Base-by-base conservation (phyloP, 2,888 invertebrate genomes). In the Neoitamus cyanurus region DNA sequence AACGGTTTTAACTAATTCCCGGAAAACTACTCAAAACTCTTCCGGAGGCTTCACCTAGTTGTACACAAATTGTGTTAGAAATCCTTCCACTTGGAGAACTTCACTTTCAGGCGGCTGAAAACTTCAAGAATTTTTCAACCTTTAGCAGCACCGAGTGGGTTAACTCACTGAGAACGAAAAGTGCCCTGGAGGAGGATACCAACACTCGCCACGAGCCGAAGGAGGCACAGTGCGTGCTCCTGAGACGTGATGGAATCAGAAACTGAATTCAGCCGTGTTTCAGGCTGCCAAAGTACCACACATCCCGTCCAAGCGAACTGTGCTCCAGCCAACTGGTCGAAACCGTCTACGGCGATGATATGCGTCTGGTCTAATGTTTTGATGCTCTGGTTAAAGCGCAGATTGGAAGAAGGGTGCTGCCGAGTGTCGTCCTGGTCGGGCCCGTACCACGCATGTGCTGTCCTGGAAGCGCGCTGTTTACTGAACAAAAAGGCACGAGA, bases 41-140 rank as follows among this genome's bases (percentile, higher is more conserved):
- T 20, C 13, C 31, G 36, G 20, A n/a, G 31, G 36, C 36, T 73
- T 36, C 73, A 73, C 73, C 20, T 34, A 73, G 34, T 20, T 15
- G 42, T 42, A 15, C 73, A 34, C 73, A 36, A 34, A 73, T 73
- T 73, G 31, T 73, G 73, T 73, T 73, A 73, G 34, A 73, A 73
- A 73, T 34, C 36, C 36, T 31, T 73, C 36, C 73, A 73, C 73
- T 73, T 20, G 31, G 31, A 73, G 58, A 25, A 58, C 58, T 58
- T 58, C 58, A 58, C 58, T 58, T 58, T 58, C 58, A 20, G 58
- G 58, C 58, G 25, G 58, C 58, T 36, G 34, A 31, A 73, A 34
- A 73, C 36, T 73, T 36, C 4, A 34, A 34, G 11, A 34, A 73
- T 34, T 36, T 73, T 73, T 73, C 15, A 31, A 20, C 58, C 25